Evolutionary conservation across 1,140 invertebrate genomes (phyloP).

Genomic region (Protaetia brevitarsis): DNA sequence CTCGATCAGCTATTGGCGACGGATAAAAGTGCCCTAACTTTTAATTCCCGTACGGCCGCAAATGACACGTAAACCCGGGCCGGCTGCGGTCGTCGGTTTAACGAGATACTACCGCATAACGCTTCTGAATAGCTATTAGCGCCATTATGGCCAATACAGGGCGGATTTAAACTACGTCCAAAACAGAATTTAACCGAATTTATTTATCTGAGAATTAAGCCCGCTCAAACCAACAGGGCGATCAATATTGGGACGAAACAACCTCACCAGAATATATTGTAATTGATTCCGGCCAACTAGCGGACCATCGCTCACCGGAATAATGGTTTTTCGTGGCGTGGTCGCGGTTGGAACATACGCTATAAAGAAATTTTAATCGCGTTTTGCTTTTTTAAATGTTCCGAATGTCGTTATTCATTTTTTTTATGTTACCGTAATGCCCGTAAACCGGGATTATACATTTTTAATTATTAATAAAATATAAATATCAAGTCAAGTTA

Average conservation of each 20-base stretch:
- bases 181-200: conserved; percentile 25
- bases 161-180: conserved; percentile 38
- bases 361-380: neutral
- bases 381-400: neutral
- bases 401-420: too few species aligned
- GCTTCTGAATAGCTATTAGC: conserved; percentile 44
- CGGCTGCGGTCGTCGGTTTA: conserved; percentile 45
- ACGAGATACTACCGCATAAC: conserved; percentile 47
- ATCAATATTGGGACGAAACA: conserved; percentile 11
- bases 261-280: neutral
- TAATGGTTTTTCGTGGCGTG: neutral
- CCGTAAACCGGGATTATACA: too few species aligned
- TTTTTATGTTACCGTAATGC: too few species aligned
- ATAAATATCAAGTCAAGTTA: too few species aligned
- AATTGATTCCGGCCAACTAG: conserved; percentile 7
- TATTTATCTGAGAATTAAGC: conserved; percentile 22
- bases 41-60: conserved; percentile 46
- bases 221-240: too few species aligned
- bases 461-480: too few species aligned
- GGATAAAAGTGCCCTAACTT: conserved; percentile 45
- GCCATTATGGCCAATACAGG: conserved; percentile 44
- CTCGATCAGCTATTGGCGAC: conserved; percentile 26
- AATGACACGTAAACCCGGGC: conserved; percentile 47
- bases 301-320: neutral
- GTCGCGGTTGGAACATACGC: neutral